phyloP scores from a whole-genome alignment of 2,113 vertebrate genomes.

The Ia io region DNA sequence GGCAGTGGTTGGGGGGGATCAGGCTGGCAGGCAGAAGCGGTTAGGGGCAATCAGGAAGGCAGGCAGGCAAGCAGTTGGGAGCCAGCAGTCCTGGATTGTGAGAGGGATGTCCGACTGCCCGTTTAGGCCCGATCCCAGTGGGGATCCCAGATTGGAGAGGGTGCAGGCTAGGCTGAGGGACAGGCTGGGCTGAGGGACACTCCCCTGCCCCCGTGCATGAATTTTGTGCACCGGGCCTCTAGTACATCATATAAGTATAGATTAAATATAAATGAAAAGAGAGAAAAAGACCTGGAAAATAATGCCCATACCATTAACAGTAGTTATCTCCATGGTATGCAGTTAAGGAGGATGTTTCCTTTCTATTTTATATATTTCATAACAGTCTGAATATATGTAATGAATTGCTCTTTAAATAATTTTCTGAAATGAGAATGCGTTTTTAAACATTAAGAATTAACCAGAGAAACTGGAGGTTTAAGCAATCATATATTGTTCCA shows the following conservation, averaged over 20 bases:
- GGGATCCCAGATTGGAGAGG: too few species aligned
- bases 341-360: not conserved
- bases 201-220: too few species aligned
- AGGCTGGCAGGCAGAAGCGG: too few species aligned
- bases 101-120: too few species aligned
- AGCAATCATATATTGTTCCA: not conserved
- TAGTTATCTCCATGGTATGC: not conserved
- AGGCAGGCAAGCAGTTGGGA: too few species aligned
- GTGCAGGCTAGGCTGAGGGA: too few species aligned
- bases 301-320: not conserved
- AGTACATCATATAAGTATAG: not conserved
- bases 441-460: not conserved
- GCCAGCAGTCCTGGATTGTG: too few species aligned
- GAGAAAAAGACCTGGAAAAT: not conserved
- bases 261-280: not conserved
- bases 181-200: too few species aligned
- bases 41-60: too few species aligned
- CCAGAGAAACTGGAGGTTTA: not conserved
- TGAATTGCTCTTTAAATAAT: not conserved
- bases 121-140: too few species aligned
- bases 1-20: too few species aligned
- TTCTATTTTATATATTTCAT: not conserved
- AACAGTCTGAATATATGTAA: not conserved
- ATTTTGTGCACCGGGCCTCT: too few species aligned
- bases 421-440: not conserved